These are phyloP conservation scores for Eupithecia pulchellata DNA, from an alignment of 2,888 invertebrate species.

Conservation along the genomic window DNA sequence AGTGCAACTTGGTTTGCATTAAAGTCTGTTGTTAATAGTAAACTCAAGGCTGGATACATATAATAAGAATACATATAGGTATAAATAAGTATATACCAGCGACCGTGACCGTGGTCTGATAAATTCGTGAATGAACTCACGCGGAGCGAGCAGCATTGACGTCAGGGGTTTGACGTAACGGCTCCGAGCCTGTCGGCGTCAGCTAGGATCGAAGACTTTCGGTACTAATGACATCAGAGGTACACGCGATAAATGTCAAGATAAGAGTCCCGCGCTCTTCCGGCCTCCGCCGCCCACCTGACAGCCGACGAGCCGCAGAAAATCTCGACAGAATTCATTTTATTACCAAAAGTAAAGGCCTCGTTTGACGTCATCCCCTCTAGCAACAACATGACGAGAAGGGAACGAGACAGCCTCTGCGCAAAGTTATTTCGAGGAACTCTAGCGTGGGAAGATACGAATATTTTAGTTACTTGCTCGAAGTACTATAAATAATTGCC, in stretches of 20 bases:
- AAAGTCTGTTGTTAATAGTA: constrained; percentile 24
- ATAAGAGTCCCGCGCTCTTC: constrained; percentile 11
- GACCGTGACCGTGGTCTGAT: constrained; percentile 68
- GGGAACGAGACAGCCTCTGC: constrained; percentile 26
- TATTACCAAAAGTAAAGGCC: constrained; percentile 27
- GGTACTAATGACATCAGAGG: constrained; percentile 19
- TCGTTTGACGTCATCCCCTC: constrained; percentile 33
- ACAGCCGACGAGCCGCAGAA: constrained; percentile 14
- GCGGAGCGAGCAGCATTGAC: constrained; percentile 62
- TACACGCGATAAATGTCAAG: constrained; percentile 2
- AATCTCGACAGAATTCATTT: constrained; percentile 22
- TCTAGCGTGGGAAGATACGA: constrained; percentile 27
- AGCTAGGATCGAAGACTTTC: constrained; percentile 27
- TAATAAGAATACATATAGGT: constrained; percentile 16
- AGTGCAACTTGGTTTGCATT: constrained; percentile 18
- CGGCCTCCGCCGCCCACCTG: constrained; percentile 16
- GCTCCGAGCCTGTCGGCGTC: constrained; percentile 28
- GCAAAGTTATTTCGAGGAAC: constrained; percentile 29
- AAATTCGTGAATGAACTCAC: constrained; percentile 80
- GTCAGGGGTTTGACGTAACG: constrained; percentile 69
- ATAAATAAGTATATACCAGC: constrained; percentile 42
- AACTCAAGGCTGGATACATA: constrained; percentile 17
- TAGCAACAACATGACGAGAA: constrained; percentile 32
- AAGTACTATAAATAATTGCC: constrained; percentile 18
- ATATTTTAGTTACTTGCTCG: constrained; percentile 18